Evolutionary conservation across 2,113 vertebrate genomes (phyloP), one percentile per base, ranked within the genome.

Genomic region (Rhinopithecus roxellana): DNA sequence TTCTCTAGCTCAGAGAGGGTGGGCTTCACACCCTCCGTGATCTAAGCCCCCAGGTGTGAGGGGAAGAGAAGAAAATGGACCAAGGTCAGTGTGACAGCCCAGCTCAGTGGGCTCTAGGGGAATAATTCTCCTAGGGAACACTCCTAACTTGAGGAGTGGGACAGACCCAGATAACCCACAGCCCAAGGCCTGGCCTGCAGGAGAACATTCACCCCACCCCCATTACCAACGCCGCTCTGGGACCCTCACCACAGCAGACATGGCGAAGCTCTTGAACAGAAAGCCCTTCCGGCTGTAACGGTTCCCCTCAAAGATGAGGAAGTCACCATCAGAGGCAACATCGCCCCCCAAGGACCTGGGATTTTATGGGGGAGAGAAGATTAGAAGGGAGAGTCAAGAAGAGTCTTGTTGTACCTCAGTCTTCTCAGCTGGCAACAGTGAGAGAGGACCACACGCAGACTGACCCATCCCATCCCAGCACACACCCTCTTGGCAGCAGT

Each of bases 221-320:
- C 67, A 32, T 32, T 8, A 83, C 6, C 67, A n/a, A 0, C 0
- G 57, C 1, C 22, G 50, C 1, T 75, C 64, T 0, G 30, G 83
- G 17, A 89, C 2, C 45, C 99, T 99, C 97, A 99, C 99, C 99
- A 99, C 99, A 0, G 99, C 99, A 0, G 99, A 99, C 99, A 99
- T 99, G 85, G 99, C 99, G 4, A 99, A 99, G 98, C 99, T 99
- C 98, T 99, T 99, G 97, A 99, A 99, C n/a, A 99, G 98, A 97
- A 99, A 99, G 0, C 99, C 99, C 95, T 99, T 99, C 6, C 99
- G 99, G 93, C 99, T 99, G 98, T 99, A 99, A 0, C 99, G 99
- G 96, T 99, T 99, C 43, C 99, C 99, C 98, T 99, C 99, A 5
- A 99, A 99, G 98, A 99, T 99, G 98, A 99, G 99, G 96, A 99